Base-by-base conservation (phyloP, 2,113 vertebrate species). In the Sminthopsis crassicaudata region DNA sequence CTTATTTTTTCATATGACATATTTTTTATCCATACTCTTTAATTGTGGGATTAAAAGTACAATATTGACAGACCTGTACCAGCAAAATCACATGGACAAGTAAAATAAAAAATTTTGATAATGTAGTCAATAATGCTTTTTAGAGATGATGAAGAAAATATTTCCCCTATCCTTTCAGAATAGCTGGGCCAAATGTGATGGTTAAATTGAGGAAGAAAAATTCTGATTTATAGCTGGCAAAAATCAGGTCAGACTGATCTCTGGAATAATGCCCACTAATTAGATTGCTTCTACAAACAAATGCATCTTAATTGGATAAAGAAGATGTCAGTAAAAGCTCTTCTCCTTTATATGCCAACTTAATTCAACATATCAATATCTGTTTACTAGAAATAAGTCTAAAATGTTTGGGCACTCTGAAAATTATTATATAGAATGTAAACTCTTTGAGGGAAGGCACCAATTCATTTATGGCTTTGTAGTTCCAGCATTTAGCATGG, bases 131-230 rank as follows among this genome's bases (percentile, higher is more conserved):
- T 57, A 27, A 42, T 10, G 4, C 30, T 23, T 46, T 10, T 22
- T 57, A 42, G 46, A 36, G 88, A 90, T 92, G 57, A 55, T 8
- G 54, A 95, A 96, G 30, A 55, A 92, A 89, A 48, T 92, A 84
- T 51, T 51, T 94, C 30, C n/a, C 46, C 90, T 25, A 89, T 92
- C 91, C 84, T 50, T 54, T 92, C 51, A 91, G 48, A 46, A 96
- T 9, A 91, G 23, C 92, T 53, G 90, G 95, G 46, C 76, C 48
- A 91, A 76, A 1, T 90, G 46, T 93, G 96, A 95, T 91, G 90
- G 22, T 53, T 92, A 92, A 46, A 93, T 55, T 67, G 30, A 92
- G 94, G 84, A 92, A 92, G 53, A 93, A 96, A 96, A 93, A 95
- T 60, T 48, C 92, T 91, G 54, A 10, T 94, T 97, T 96, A 92